Base-by-base conservation (phyloP, 2,797 vertebrate species). In the Schizopygopsis pylzovi region DNA sequence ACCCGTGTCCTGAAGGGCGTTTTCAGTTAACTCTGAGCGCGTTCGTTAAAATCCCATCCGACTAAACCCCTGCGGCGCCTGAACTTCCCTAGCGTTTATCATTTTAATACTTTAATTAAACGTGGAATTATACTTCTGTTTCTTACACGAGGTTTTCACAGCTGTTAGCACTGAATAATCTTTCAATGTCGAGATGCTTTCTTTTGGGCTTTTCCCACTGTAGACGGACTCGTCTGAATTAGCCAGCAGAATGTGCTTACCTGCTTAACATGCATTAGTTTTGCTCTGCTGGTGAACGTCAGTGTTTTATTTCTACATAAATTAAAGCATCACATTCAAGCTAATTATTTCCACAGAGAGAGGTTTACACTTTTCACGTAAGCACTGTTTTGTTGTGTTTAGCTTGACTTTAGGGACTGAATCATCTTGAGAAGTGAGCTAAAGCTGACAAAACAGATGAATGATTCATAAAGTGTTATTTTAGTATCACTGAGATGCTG, bases 71-170 rank as follows among this genome's bases (percentile, higher is more conserved):
- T 77, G 16, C 13, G 63, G 49, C 1, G 6, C 39, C n/a, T 56
- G 28, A 75, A 56, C 85, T 76, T 81, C 72, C 71, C 63, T n/a
- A 68, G 73, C 72, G 39, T 61, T 68, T 81, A 78, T 80, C 75
- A 65, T 16, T 85, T 88, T 88, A 79, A 86, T 88, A 82, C 82
- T 82, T 61, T 86, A 88, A 86, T 89, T 80, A 85, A 89, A 88
- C 22, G 47, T 86, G 68, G 87, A 89, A 75, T 85, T 86, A 82
- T 82, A 86, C 65, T 75, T 86, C 78, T 84, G 75, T 84, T 84
- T 79, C 49, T 28, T 70, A 75, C 75, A 33, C 49, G 1, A 84
- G 83, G 77, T 79, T 79, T 79, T 43, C 52, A 83, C 70, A 56
- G 59, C 81, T 87, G 43, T 83, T 75, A 87, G 77, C 15, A 28